Percentiles rank a stretch among this genome's conserved stretches.
Conservation (phyloP, 2,888 invertebrate genomes). For the Anticlea derivata region DNA sequence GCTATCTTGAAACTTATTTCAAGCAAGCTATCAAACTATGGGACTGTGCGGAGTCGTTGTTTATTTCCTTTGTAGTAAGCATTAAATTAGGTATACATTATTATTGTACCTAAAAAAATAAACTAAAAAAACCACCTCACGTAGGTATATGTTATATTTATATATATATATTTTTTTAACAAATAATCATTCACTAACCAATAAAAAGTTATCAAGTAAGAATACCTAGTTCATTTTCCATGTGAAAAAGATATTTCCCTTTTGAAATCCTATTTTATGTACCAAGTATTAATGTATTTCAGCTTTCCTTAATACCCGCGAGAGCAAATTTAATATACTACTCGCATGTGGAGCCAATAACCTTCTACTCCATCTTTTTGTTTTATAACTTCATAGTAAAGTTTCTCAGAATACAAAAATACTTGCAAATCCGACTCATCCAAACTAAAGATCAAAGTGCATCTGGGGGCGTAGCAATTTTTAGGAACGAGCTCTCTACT, state of each 20-base stretch:
- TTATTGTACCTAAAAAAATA: too few relatives aligned
- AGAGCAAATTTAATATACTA: neutral
- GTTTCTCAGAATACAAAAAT: neutral
- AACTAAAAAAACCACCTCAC: too few relatives aligned
- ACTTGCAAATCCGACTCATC: constrained; percentile 38
- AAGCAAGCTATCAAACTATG: too few relatives aligned
- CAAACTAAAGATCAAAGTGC: constrained; percentile 56
- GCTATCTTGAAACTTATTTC: too few relatives aligned
- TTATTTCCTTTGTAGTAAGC: too few relatives aligned
- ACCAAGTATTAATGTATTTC: neutral
- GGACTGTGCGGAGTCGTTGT: too few relatives aligned
- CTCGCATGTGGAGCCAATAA: neutral
- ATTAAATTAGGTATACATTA: too few relatives aligned
- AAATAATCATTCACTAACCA: too few relatives aligned
- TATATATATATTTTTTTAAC: too few relatives aligned
- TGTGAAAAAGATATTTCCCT: neutral
- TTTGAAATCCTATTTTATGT: neutral
- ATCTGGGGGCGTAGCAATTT: constrained; percentile 49
- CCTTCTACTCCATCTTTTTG: neutral
- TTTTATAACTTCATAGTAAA: constrained; percentile 1
- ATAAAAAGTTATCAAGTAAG: too few relatives aligned
- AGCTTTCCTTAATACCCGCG: neutral
- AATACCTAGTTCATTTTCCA: too few relatives aligned
- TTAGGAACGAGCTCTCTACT: constrained; percentile 44
- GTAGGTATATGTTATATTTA: too few relatives aligned